phyloP scores from a whole-genome alignment of 2,888 invertebrate genomes.

The Amphipyra berbera region DNA sequence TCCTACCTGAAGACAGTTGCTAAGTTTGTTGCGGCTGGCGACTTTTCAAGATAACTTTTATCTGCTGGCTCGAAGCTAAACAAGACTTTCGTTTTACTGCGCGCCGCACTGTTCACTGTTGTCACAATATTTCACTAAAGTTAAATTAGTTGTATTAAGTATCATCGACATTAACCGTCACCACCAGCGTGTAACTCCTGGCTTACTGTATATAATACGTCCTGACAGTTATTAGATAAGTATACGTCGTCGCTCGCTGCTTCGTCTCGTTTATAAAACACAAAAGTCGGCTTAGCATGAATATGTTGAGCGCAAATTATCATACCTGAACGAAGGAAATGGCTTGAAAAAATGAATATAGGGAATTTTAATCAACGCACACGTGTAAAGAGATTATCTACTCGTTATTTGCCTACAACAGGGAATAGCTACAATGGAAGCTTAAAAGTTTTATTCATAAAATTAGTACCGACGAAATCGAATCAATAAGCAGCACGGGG shows the following conservation, averaged over 20 bases:
- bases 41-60: slow-evolving; percentile 81
- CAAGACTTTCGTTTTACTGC: slow-evolving; percentile 79
- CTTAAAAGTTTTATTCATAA: slow-evolving; percentile 57
- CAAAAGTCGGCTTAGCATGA: slow-evolving; percentile 59
- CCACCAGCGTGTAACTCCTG: slow-evolving; percentile 17
- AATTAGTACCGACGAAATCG: slow-evolving; percentile 63
- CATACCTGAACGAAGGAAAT: slow-evolving; percentile 63
- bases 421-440: slow-evolving; percentile 49
- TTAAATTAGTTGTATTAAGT: slow-evolving; percentile 76
- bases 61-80: slow-evolving; percentile 72
- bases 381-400: slow-evolving; percentile 61
- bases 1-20: slow-evolving; percentile 82
- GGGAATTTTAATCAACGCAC: slow-evolving; percentile 70
- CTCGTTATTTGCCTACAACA: slow-evolving; percentile 33
- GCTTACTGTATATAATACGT: slow-evolving; percentile 26
- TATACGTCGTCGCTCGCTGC: slow-evolving; percentile 21
- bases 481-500: slow-evolving; percentile 67
- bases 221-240: slow-evolving; percentile 33
- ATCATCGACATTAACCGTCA: slow-evolving; percentile 61
- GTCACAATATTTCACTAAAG: slow-evolving; percentile 73
- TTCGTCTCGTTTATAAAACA: slow-evolving; percentile 50
- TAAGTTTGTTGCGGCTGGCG: slow-evolving; percentile 79
- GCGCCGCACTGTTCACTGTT: slow-evolving; percentile 64
- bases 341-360: slow-evolving; percentile 62
- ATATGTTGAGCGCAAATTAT: slow-evolving; percentile 62